phyloP scores from a whole-genome alignment of 35 echinoderm and acorn worm species.

The Acanthaster planci region DNA sequence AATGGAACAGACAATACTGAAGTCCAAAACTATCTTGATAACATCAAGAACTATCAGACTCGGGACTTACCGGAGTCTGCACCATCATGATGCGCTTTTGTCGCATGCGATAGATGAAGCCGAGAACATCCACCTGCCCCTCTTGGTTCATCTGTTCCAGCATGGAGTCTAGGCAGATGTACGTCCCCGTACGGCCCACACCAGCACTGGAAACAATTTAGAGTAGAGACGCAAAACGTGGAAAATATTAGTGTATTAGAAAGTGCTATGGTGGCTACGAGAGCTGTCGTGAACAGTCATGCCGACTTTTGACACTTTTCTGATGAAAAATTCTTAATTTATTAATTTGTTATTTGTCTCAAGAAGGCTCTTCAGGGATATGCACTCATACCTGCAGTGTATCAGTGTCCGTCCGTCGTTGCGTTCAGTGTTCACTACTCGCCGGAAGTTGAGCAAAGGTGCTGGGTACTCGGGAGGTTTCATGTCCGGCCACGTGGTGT shows the following conservation, averaged over 20 bases:
- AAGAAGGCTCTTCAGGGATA: neutral
- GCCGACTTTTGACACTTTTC: no score
- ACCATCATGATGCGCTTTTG: slow-evolving; percentile 63
- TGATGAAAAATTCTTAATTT: no score
- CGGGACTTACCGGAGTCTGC: slow-evolving; percentile 62
- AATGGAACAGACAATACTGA: no score
- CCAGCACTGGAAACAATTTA: slow-evolving; percentile 62
- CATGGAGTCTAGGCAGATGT: slow-evolving; percentile 73
- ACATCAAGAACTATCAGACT: no score
- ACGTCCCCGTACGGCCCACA: slow-evolving; percentile 72
- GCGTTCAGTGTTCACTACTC: neutral
- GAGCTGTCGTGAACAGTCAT: no score
- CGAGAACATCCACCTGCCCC: slow-evolving; percentile 44
- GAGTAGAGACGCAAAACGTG: neutral
- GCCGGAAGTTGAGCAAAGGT: slow-evolving; percentile 37
- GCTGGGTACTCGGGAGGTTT: slow-evolving; percentile 50
- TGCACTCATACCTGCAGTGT: slow-evolving; percentile 66
- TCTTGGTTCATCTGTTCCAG: slow-evolving; percentile 57
- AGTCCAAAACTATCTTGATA: no score
- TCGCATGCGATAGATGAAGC: slow-evolving; percentile 64
- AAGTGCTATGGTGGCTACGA: no score
- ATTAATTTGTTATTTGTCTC: neutral
- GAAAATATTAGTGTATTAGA: no score
- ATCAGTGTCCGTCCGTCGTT: slow-evolving; percentile 26
- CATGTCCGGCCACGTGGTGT: slow-evolving; percentile 70